These are phyloP conservation scores for Phoeniculus purpureus DNA, from an alignment of 2,797 vertebrate genomes.

Conservation along the genomic window DNA sequence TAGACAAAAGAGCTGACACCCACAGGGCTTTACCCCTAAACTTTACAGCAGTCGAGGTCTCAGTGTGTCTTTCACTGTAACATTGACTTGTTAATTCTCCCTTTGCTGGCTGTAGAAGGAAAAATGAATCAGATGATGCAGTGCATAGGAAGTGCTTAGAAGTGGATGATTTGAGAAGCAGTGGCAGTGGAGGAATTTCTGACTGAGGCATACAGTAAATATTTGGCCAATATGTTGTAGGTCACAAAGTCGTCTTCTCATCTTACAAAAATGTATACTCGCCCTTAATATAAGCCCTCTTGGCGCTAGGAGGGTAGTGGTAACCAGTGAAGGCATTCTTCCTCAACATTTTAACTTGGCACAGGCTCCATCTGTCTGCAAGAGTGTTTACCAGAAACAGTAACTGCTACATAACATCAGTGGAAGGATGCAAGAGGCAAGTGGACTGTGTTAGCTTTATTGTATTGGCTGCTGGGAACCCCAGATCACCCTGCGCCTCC, in stretches of 20 bases:
- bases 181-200: background rate
- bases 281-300: background rate
- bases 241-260: background rate
- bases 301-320: background rate
- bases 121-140: background rate
- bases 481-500: background rate
- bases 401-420: background rate
- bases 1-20: background rate
- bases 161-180: background rate
- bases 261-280: background rate
- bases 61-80: background rate
- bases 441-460: background rate
- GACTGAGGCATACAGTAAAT: background rate
- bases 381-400: background rate
- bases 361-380: background rate
- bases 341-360: background rate
- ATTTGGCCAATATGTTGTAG: background rate
- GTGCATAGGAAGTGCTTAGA: background rate
- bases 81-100: background rate
- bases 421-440: background rate
- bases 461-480: background rate
- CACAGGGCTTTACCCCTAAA: background rate
- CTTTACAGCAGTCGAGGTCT: background rate
- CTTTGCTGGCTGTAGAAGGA: background rate
- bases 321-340: background rate